Evolutionary conservation across 2,797 vertebrate species (phyloP), one percentile per base, ranked within the genome.

Genomic region (Champsocephalus esox): DNA sequence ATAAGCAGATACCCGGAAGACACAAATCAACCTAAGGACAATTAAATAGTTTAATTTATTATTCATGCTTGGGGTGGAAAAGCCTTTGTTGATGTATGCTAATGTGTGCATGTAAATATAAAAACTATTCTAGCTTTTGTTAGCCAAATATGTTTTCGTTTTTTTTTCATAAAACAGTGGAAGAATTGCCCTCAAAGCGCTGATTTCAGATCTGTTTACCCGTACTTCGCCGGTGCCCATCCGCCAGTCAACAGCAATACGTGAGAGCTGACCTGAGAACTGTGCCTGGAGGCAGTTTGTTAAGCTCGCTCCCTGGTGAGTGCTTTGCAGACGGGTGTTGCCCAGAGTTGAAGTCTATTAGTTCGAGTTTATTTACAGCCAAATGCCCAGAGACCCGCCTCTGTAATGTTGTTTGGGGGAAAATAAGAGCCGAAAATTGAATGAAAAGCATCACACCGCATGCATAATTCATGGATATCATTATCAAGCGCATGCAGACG

Each of bases 321-420:
- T 84, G 88, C 77, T 87, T 87, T 83, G 80, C 76, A 90, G 89
- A 91, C 70, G 88, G 88, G 88, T 90, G 89, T 87, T 90, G 91
- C 87, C 88, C 93, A 84, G 87, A 92, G 91, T 92, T 91, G 88
- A 88, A 91, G 89, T 94, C 92, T 90, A 92, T 94, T 94, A 92
- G 90, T 90, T 89, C 3, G 81, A 92, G 89, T 93, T 92, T 94
- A 94, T 94, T 92, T 93, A 93, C 92, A 93, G 90, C 90, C 92
- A 89, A 91, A 92, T 89, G 88, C 89, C 90, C 87, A 88, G 91
- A 90, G 91, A 92, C 85, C 87, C 46, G 86, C 89, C 82, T 91
- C 84, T 90, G 88, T 92, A 89, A 93, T 92, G 92, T 90, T 92
- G 90, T 92, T 92, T 91, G 80, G 85, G 87, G 85, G 77, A 50